These are phyloP conservation scores for Trachythela sp. DNA, from an alignment of 64 coral and sea anemone species.

Conservation along the genomic window DNA sequence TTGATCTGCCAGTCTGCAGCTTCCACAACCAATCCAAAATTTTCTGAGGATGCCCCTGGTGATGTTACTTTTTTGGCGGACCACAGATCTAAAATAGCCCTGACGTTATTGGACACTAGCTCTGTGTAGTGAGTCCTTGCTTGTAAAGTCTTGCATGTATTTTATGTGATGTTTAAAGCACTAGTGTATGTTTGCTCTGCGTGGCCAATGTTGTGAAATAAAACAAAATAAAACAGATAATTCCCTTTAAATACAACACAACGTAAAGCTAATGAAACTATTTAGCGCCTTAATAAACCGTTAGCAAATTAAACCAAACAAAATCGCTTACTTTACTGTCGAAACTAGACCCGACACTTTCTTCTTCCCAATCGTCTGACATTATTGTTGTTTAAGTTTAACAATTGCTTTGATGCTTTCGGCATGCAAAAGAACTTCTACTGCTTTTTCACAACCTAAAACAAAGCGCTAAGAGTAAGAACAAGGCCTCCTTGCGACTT, in stretches of 20 bases:
- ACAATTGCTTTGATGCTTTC: not conserved
- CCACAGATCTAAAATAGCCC: no score
- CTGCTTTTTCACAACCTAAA: not conserved
- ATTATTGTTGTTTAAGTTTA: slow-evolving; percentile 46
- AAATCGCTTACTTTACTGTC: slow-evolving; percentile 20
- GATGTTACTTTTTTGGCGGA: no score
- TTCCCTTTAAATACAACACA: not conserved
- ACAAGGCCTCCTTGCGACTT: not conserved
- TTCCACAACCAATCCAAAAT: no score
- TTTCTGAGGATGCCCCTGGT: no score
- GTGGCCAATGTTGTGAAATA: not conserved
- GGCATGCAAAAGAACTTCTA: not conserved
- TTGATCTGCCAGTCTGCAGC: no score
- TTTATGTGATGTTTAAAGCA: no score
- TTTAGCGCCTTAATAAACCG: not conserved
- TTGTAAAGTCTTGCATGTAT: no score
- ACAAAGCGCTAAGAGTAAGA: not conserved
- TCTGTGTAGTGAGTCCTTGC: no score
- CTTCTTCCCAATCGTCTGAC: slow-evolving; percentile 65
- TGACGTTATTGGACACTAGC: no score
- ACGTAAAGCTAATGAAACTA: not conserved
- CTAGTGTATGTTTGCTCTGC: no score
- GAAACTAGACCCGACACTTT: not conserved
- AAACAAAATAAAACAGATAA: not conserved
- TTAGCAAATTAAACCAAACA: not conserved